phyloP scores from a whole-genome alignment of 2,113 vertebrate species.

The Tachuris rubrigastra region DNA sequence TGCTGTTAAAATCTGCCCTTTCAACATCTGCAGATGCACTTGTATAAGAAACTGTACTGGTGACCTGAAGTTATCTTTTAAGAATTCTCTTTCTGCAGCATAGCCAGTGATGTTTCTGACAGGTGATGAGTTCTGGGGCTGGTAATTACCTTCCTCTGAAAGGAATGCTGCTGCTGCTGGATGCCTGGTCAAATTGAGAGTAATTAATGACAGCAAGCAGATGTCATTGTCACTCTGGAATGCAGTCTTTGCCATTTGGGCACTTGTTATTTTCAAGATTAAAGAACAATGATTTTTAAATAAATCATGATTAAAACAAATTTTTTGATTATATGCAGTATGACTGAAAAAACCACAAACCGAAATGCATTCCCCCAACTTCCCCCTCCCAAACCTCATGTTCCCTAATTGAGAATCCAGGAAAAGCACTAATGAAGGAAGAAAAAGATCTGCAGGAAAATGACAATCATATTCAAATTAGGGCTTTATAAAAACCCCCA shows the following conservation, averaged over 20 bases:
- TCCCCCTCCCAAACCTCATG: not conserved
- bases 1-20: not conserved
- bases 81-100: not conserved
- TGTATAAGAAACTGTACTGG: not conserved
- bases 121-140: not conserved
- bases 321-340: not conserved
- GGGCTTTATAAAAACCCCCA: not conserved
- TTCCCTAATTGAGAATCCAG: not conserved
- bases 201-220: not conserved
- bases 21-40: not conserved
- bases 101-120: not conserved
- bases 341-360: not conserved
- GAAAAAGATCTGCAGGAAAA: not conserved
- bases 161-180: not conserved
- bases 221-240: not conserved
- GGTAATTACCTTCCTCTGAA: not conserved
- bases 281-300: not conserved
- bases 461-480: not conserved
- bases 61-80: not conserved
- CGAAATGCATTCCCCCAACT: not conserved
- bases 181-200: not conserved
- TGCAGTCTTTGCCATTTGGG: not conserved
- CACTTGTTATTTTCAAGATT: not conserved
- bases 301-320: not conserved
- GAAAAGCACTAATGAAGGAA: not conserved